Percentiles rank a stretch among this genome's conserved stretches.
These are phyloP conservation scores for Proterorhinus semilunaris DNA, from an alignment of 2,113 vertebrate species.

Conservation along the genomic window DNA sequence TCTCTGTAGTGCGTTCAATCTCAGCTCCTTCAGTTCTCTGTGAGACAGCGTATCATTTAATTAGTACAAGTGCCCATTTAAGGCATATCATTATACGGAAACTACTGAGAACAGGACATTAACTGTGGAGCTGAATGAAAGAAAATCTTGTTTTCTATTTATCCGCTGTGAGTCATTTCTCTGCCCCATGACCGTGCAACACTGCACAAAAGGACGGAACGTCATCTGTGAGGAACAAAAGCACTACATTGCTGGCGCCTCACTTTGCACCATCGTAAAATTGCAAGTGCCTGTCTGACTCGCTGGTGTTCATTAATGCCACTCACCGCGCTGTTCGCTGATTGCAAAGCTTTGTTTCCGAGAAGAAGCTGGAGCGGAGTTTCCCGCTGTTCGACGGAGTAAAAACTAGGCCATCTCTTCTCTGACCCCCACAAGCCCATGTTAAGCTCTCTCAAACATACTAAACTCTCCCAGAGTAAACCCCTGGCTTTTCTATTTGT, in stretches of 20 bases:
- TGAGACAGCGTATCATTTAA: conserved; percentile 5
- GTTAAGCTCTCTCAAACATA: conserved; percentile 35
- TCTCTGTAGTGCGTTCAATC: background rate
- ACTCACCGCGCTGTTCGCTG: background rate
- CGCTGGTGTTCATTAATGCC: background rate
- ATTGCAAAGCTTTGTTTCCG: conserved; percentile 15
- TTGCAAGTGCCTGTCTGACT: conserved; percentile 4
- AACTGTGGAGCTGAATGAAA: conserved; percentile 20
- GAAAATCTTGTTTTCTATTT: conserved; percentile 10
- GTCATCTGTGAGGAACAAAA: background rate
- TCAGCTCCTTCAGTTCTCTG: background rate
- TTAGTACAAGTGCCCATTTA: conserved; percentile 13
- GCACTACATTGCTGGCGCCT: background rate
- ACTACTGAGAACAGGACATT: conserved; percentile 2
- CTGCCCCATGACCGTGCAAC: conserved; percentile 9
- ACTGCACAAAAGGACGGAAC: background rate
- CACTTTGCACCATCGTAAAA: conserved; percentile 5
- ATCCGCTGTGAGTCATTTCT: conserved; percentile 13
- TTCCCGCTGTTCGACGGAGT: conserved; percentile 26
- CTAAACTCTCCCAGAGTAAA: conserved; percentile 15
- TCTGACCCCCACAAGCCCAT: conserved; percentile 45
- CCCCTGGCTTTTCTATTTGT: conserved; percentile 1
- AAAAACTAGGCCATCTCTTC: conserved; percentile 53
- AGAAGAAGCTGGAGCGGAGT: conserved; percentile 8
- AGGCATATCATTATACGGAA: conserved; percentile 1